Evolutionary conservation across 2,797 vertebrate genomes (phyloP), one percentile per base, ranked within the genome.

Genomic region (Sarcoramphus papa): DNA sequence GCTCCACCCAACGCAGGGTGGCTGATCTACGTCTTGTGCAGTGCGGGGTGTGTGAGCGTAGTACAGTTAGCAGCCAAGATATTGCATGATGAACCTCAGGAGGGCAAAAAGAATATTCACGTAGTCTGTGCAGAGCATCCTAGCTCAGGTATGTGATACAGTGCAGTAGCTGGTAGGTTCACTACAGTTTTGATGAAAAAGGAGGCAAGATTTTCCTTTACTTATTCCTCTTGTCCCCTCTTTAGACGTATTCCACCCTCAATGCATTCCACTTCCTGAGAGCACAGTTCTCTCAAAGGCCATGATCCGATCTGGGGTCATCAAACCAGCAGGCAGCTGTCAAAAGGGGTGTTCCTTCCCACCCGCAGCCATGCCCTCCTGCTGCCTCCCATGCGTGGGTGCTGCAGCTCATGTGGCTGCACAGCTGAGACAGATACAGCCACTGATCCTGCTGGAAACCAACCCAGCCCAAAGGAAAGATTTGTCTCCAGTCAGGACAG

Each of bases 361-460:
- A 48, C 48, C 14, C 2, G 0, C 12, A 31, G 37, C 28, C 2
- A 4, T 65, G 56, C 21, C 15, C 12, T 40, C 48, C 43, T 33
- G 33, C 82, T 0, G 0, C 20, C 50, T 63, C 6, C 23, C 7
- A 40, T 48, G 25, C 0, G 0, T 41, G 75, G 57, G 16, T 78
- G 50, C 72, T 85, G 78, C 85, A 78, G 48, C 40, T 67, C 41
- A 0, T 1, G 9, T 50, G 64, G 51, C 68, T 67, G 50, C 43
- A 15, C 33, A 28, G 28, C 62, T 87, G 60, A 63, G 63, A 43
- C 41, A 31, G 60, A 23, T 17, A 9, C 9, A 51, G 75, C 51
- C 25, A 19, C 2, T 28, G 23, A 50, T 74, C 37, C 53, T 78
- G 41, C 80, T 85, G 77, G 62, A 85, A 69, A 41, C 19, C 50